These are phyloP conservation scores for Uropsilus gracilis DNA, from an alignment of 2,113 vertebrate genomes.

Conservation along the genomic window DNA sequence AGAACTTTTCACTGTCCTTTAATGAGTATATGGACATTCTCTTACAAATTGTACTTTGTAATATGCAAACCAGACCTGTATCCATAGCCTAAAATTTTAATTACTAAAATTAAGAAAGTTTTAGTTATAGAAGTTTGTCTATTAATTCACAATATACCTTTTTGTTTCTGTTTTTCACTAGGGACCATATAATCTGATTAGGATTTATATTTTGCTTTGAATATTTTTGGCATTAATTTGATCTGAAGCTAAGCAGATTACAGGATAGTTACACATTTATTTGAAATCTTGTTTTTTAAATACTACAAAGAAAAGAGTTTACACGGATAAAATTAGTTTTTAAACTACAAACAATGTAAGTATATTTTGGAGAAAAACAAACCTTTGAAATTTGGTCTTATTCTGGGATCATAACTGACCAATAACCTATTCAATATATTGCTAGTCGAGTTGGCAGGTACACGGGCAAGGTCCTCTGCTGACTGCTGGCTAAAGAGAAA, in stretches of 20 bases:
- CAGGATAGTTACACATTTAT: not conserved
- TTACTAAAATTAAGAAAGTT: not conserved
- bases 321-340: not conserved
- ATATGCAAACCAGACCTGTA: not conserved
- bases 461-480: constrained; percentile 95
- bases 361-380: constrained; percentile 66
- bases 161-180: not conserved
- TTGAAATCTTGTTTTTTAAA: not conserved
- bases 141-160: not conserved
- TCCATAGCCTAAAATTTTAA: constrained; percentile 26
- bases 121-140: not conserved
- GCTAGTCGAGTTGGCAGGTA: constrained; percentile 96
- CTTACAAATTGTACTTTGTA: not conserved
- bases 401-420: constrained; percentile 96
- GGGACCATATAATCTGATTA: not conserved
- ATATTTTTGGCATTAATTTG: not conserved
- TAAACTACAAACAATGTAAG: constrained; percentile 10
- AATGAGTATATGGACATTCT: not conserved
- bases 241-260: not conserved
- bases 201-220: constrained; percentile 7
- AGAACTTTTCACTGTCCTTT: not conserved
- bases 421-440: constrained; percentile 97
- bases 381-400: constrained; percentile 99
- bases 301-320: not conserved
- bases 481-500: constrained; percentile 92